Percentiles rank a stretch among this genome's conserved stretches.
Conservation (phyloP, 2,797 vertebrate species). For the Poeciliopsis presidionis region DNA sequence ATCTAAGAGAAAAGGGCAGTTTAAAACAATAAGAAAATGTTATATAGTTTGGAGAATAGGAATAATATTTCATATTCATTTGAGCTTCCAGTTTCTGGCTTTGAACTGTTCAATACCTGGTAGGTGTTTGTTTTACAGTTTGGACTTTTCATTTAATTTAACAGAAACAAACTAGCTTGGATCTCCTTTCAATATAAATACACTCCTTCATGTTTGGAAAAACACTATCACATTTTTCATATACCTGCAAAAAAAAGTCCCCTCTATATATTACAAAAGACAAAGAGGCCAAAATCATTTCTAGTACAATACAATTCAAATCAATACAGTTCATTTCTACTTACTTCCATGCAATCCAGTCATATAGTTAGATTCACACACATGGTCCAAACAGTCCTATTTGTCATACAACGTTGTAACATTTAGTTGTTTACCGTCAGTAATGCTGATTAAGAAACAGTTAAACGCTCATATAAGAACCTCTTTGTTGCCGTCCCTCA, state of each 20-base stretch:
- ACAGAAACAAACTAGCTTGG: background rate
- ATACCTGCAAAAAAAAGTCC: background rate
- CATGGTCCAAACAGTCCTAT: background rate
- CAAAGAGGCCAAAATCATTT: background rate
- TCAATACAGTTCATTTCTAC: background rate
- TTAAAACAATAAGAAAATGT: background rate
- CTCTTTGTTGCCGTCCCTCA: background rate
- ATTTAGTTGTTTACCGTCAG: background rate
- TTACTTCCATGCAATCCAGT: background rate
- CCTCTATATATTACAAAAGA: background rate
- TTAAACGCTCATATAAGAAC: background rate
- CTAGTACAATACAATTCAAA: background rate
- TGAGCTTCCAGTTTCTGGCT: background rate
- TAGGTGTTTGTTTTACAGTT: background rate
- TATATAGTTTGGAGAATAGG: background rate
- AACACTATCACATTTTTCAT: background rate
- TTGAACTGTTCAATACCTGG: background rate
- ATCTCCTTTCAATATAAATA: background rate
- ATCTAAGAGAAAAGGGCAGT: background rate
- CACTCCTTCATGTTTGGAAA: background rate
- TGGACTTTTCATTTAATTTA: background rate
- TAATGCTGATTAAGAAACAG: background rate
- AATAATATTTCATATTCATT: conserved; percentile 13
- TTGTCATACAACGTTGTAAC: background rate
- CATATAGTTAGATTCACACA: background rate